A percentile compares a stretch with the other conserved stretches of the same genome.
Conservation (phyloP, 2,888 invertebrate genomes). For the Stenodema calcarata region DNA sequence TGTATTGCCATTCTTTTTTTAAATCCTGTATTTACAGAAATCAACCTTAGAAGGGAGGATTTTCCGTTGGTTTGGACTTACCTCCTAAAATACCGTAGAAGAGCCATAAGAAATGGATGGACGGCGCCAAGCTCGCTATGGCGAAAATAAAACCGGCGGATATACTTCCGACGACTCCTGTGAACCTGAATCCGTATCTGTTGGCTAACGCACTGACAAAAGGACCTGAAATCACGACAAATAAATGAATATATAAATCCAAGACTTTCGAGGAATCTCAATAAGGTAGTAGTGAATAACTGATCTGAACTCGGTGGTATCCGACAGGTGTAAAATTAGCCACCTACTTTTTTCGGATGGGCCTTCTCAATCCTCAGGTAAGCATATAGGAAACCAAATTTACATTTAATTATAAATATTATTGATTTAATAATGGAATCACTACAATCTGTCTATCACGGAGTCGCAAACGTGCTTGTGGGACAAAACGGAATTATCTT, state of each 20-base stretch:
- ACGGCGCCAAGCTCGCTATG: slow-evolving; percentile 74
- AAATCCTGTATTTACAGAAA: no score
- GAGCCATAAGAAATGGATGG: slow-evolving; percentile 77
- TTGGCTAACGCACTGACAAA: slow-evolving; percentile 93
- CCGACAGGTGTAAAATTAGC: no score
- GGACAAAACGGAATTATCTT: background rate
- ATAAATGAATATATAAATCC: background rate
- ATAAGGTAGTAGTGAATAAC: no score
- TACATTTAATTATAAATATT: no score
- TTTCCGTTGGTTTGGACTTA: no score
- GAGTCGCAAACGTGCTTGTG: no score
- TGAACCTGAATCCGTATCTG: slow-evolving; percentile 87
- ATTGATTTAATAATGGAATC: no score
- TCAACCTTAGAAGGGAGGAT: no score
- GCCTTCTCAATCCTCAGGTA: background rate
- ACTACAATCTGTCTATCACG: no score
- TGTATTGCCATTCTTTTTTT: no score
- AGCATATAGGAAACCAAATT: background rate
- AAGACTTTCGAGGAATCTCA: no score
- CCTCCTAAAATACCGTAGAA: slow-evolving; percentile 86
- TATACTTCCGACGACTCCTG: slow-evolving; percentile 83
- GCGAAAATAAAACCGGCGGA: slow-evolving; percentile 75
- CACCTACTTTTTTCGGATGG: background rate
- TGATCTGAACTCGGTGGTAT: no score
- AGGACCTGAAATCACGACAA: slow-evolving; percentile 69